phyloP scores from a whole-genome alignment of 1,140 invertebrate species.

The Mylabris phalerata region DNA sequence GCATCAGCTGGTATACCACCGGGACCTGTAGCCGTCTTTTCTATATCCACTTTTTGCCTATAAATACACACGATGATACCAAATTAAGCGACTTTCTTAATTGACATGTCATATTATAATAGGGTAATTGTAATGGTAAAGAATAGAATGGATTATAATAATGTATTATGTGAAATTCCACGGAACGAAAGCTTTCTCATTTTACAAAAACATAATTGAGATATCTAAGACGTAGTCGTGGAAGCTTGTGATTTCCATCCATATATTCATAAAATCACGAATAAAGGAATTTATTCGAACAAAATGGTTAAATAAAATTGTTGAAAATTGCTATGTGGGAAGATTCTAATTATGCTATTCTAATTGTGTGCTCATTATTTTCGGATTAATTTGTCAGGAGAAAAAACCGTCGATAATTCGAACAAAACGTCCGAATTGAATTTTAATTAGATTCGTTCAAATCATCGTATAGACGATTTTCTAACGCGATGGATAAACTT shows the following conservation, averaged over 20 bases:
- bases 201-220: conserved; percentile 11
- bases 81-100: no score
- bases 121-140: no score
- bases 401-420: no score
- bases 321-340: no score
- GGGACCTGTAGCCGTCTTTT: conserved; percentile 38
- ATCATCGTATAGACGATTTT: not conserved
- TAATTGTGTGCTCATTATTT: no score
- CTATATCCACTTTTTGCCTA: conserved; percentile 52
- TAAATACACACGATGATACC: no score
- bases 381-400: no score
- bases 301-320: conserved; percentile 1
- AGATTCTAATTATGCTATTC: no score
- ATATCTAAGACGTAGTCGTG: conserved; percentile 8
- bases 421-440: no score
- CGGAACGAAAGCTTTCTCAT: conserved; percentile 11
- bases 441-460: no score
- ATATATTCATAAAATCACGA: conserved; percentile 5
- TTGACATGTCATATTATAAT: no score
- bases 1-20: conserved; percentile 50
- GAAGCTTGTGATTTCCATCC: conserved; percentile 6
- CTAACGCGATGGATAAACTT: no score
- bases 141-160: not conserved
- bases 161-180: conserved; percentile 13
- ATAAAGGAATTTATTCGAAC: conserved; percentile 16